Evolutionary conservation across 2,888 invertebrate species (phyloP), one percentile per base, ranked within the genome.

Genomic region (Nemoura dubitans): DNA sequence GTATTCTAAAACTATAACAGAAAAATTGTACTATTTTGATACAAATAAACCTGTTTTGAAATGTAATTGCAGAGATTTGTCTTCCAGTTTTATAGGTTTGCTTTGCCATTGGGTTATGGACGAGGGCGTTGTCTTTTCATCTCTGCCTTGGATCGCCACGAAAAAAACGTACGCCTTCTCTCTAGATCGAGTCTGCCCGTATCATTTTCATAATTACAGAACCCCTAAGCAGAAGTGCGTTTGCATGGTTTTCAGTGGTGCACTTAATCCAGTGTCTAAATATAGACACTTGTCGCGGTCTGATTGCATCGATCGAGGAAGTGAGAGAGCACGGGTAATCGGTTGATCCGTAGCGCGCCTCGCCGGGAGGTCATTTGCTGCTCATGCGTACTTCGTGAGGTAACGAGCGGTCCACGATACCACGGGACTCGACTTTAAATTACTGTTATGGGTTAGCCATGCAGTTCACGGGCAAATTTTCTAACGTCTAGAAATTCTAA

Each of bases 191-290:
- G 36, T 36, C 36, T 36, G 36, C 36, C 36, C 27, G 36, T 83
- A 83, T 83, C 83, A 83, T 83, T 83, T 83, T 83, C 83, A 83
- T 83, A 83, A 83, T 83, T 42, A 83, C 36, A 83, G 83, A 83
- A 83, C 83, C 42, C 83, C 36, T 30, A 36, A 42, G 30, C 83
- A 3, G 42, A 30, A 36, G 7, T 10, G 78, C 26, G n/a, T 59
- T 78, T 25, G 21, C 5, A 27, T 26, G 76, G 26, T 76, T 76
- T 76, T 76, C 76, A 7, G 5, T 76, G n/a, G 5, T 76, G n/a
- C n/a, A 78, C 26, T 27, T 27, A 78, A 78, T 78, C 78, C 28
- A n/a, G 6, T 42, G 30, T 42, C 83, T 42, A 83, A 83, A 83
- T 83, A 83, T 83, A 83, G 83, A 26, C 30, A 42, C 83, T 42